These are phyloP conservation scores for Acrobasis suavella DNA, from an alignment of 2,888 invertebrate genomes.

Conservation along the genomic window DNA sequence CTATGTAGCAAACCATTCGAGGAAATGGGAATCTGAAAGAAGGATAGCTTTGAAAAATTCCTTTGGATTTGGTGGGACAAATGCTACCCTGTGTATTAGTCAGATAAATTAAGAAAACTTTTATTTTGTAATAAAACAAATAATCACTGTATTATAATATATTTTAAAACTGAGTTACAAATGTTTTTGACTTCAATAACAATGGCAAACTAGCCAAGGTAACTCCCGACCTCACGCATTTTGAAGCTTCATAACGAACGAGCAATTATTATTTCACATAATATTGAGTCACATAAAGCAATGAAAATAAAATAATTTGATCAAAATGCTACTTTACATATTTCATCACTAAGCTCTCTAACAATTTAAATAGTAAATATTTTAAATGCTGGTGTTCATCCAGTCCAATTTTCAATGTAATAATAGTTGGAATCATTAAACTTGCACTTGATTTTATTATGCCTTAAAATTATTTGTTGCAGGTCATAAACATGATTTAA, in stretches of 20 bases:
- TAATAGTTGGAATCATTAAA: conserved; percentile 61
- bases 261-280: conserved; percentile 68
- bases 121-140: conserved; percentile 45
- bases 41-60: conserved; percentile 96
- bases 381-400: conserved; percentile 76
- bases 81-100: conserved; percentile 91
- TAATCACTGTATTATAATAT: conserved; percentile 71
- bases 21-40: conserved; percentile 81
- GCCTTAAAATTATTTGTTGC: conserved; percentile 34
- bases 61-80: conserved; percentile 99
- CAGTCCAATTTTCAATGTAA: conserved; percentile 54
- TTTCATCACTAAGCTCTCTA: conserved; percentile 76
- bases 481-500: conserved; percentile 35
- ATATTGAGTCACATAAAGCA: conserved; percentile 75
- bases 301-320: conserved; percentile 75
- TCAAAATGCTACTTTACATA: conserved; percentile 76
- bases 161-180: conserved; percentile 81
- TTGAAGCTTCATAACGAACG: conserved; percentile 59
- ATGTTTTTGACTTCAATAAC: conserved; percentile 71
- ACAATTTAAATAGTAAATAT: conserved; percentile 74
- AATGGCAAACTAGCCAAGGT: conserved; percentile 66
- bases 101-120: conserved; percentile 39
- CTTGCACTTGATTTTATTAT: conserved; percentile 56
- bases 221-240: conserved; percentile 59
- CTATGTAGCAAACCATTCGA: conserved; percentile 84